These are phyloP conservation scores for Zaprionus africanus DNA, from an alignment of 1,140 invertebrate genomes.

Conservation along the genomic window DNA sequence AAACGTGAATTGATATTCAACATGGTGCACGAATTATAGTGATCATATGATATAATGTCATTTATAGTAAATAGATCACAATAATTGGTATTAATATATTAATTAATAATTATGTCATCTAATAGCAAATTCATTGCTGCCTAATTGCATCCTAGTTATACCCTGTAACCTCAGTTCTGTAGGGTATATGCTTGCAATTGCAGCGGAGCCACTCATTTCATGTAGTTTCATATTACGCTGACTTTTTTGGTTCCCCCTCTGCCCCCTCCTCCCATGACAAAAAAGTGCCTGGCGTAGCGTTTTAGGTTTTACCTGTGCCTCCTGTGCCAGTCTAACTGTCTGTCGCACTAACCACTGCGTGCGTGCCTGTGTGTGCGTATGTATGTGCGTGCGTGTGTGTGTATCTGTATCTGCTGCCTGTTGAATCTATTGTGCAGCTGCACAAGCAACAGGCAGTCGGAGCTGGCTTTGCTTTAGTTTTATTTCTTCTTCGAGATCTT, in stretches of 20 bases:
- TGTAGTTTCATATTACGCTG: constrained; percentile 45
- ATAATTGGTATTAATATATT: too few relatives aligned
- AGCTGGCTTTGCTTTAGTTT: constrained; percentile 56
- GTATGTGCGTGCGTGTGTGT: constrained; percentile 11
- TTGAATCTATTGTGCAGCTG: constrained; percentile 65
- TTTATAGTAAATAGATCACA: too few relatives aligned
- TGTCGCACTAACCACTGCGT: constrained; percentile 11
- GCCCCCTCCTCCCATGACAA: too few relatives aligned
- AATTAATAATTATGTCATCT: too few relatives aligned
- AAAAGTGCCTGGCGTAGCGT: constrained; percentile 36
- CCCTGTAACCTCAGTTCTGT: neutral
- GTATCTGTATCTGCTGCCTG: constrained; percentile 24
- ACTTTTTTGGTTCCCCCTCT: constrained; percentile 5
- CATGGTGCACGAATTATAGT: too few relatives aligned
- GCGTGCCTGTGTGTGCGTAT: neutral
- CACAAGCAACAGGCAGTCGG: constrained; percentile 50
- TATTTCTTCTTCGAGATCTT: constrained; percentile 63
- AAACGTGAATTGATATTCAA: neutral
- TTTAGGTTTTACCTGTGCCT: constrained; percentile 46
- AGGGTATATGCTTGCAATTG: constrained; percentile 35
- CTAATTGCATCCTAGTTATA: neutral
- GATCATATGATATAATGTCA: too few relatives aligned
- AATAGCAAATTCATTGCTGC: too few relatives aligned
- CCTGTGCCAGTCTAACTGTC: constrained; percentile 43
- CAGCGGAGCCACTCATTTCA: constrained; percentile 11